A percentile compares a stretch with the other conserved stretches of the same genome.
These are phyloP conservation scores for Reticulitermes speratus DNA, from an alignment of 1,140 invertebrate species.

Conservation along the genomic window DNA sequence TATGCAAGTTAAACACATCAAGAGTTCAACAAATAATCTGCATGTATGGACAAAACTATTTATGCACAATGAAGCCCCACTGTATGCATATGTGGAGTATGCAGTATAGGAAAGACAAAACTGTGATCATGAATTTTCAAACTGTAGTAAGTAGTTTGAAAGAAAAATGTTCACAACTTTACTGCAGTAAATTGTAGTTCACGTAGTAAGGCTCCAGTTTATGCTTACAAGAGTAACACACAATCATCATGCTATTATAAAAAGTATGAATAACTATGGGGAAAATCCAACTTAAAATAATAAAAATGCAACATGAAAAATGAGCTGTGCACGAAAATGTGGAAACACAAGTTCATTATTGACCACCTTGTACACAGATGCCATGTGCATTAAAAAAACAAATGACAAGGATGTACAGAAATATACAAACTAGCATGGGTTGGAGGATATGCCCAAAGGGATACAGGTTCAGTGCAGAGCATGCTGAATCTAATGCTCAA, in stretches of 20 bases:
- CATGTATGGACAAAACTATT: neutral
- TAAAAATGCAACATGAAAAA: neutral
- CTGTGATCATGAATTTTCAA: no score
- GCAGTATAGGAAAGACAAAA: no score
- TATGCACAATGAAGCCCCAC: neutral
- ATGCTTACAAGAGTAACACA: neutral
- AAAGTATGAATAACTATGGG: neutral
- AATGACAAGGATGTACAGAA: neutral
- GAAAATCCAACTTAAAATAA: neutral
- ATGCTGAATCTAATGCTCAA: constrained; percentile 32
- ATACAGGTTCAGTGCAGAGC: constrained; percentile 42
- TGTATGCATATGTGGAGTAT: neutral
- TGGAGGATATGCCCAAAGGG: constrained; percentile 56
- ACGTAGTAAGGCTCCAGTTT: neutral
- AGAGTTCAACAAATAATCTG: neutral
- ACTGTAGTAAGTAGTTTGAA: no score
- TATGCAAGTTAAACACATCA: neutral
- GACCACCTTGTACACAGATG: neutral
- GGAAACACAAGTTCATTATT: neutral
- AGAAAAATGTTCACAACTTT: no score
- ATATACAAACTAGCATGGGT: constrained; percentile 41
- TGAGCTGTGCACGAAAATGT: neutral
- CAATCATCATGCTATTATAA: neutral
- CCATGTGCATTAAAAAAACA: constrained; percentile 10
- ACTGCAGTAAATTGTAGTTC: neutral